Percentiles rank a stretch among this genome's conserved stretches.
Evolutionary conservation across 2,113 vertebrate genomes (phyloP).

Genomic region (Alouatta palliata): DNA sequence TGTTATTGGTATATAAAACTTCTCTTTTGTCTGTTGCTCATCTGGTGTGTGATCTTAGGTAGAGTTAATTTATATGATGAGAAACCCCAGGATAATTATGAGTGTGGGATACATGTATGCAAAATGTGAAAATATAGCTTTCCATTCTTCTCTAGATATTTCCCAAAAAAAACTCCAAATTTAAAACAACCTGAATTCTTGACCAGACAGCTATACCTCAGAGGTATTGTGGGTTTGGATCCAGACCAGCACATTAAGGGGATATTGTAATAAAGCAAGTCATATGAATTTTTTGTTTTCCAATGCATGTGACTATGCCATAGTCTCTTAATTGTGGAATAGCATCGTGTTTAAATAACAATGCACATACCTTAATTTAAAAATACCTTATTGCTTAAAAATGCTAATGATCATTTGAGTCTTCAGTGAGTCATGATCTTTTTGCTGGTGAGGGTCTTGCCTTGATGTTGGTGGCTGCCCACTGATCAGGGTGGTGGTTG

Average conservation of each 20-base stretch:
- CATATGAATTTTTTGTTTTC: not conserved
- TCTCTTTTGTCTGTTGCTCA: not conserved
- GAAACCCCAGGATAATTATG: not conserved
- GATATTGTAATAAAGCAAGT: not conserved
- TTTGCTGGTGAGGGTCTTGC: not conserved
- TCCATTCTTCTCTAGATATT: not conserved
- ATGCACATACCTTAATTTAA: not conserved
- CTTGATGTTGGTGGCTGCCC: not conserved
- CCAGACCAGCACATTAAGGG: not conserved
- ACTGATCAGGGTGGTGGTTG: not conserved
- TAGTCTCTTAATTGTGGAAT: not conserved
- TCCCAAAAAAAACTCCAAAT: not conserved
- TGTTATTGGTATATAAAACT: not conserved
- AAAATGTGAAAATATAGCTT: constrained; percentile 1
- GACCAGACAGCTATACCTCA: not conserved
- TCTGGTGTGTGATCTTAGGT: not conserved
- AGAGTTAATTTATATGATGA: constrained; percentile 31
- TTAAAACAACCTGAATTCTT: constrained; percentile 6
- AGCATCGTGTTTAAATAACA: not conserved
- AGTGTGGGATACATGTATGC: constrained; percentile 5
- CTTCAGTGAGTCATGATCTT: not conserved
- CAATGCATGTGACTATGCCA: not conserved
- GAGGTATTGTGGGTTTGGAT: not conserved
- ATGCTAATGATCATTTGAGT: not conserved
- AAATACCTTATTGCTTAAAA: not conserved